Base-by-base conservation (phyloP, 2,113 vertebrate species). In the Tylochromis polylepis region DNA sequence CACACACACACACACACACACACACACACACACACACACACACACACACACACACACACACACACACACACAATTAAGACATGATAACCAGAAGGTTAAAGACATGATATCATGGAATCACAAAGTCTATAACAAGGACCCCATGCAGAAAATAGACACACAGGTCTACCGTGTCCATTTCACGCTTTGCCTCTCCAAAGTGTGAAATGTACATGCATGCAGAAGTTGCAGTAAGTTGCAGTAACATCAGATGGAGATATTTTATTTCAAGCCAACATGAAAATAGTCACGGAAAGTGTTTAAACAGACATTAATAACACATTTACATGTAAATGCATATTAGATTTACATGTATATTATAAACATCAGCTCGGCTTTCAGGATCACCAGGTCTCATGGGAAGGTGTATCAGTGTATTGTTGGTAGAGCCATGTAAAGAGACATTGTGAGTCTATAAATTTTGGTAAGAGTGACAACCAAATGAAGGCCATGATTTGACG, bases 341-440 rank as follows among this genome's bases (percentile, higher is more conserved):
- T 59, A 29, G n/a, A 15, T 31, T 59, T 59, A 59, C 4, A 4
- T 59, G 57, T 31, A 31, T 31, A 16, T 9, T 59, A 29, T 29
- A 20, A 62, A n/a, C 18, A 36, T 31, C 60, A 65, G 60, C 59
- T 11, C 1, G 27, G 58, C 27, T 34, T 18, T 60, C 3, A 60
- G 9, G 18, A 34, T 36, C 59, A 62, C 31, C 31, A 0, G 9
- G 18, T n/a, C 59, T 36, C 60, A 36, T 24, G 15, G 29, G 41
- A 43, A 43, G 11, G 2, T 12, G 31, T 36, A 18, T n/a, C 60
- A 0, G 2, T 2, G 31, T n/a, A 0, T 12, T 34, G 59, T 34
- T 60, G 3, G 9, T 15, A 36, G 10, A 41, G 62, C 36, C 7
- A 0, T 22, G 36, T 41, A 15, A 24, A 5, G 36, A 14, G n/a